Evolutionary conservation across 2,113 vertebrate species (phyloP).

Genomic region (Syrmaticus mikado): DNA sequence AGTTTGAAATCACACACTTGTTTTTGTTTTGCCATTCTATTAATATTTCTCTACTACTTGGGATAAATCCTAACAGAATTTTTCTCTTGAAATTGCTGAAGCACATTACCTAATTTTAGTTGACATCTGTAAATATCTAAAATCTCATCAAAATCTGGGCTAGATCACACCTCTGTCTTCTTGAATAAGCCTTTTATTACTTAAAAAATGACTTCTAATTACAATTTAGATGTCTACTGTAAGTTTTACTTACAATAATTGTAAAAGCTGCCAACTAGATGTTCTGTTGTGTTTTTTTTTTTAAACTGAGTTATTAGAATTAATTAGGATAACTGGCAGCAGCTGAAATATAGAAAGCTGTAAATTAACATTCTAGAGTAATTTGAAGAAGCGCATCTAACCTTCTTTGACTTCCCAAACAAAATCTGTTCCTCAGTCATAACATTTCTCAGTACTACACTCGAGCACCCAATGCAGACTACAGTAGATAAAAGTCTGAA

Average conservation of each 20-base stretch:
- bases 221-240: background rate
- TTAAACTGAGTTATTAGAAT: background rate
- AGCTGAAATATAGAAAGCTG: background rate
- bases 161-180: background rate
- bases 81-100: background rate
- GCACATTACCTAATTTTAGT: background rate
- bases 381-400: background rate
- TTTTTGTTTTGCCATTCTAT: background rate
- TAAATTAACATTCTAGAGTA: background rate
- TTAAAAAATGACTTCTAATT: background rate
- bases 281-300: background rate
- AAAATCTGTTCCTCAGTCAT: background rate
- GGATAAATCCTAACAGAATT: background rate
- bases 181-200: background rate
- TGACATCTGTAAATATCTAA: background rate
- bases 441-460: background rate
- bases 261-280: background rate
- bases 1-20: background rate
- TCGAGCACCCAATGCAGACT: background rate
- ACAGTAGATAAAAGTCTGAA: background rate
- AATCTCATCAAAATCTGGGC: background rate
- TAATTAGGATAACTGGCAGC: background rate
- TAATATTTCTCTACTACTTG: background rate
- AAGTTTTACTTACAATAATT: background rate
- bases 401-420: background rate